Evolutionary conservation across 1,140 invertebrate species (phyloP), one percentile per base, ranked within the genome.

Genomic region (Acromyrmex charruanus): DNA sequence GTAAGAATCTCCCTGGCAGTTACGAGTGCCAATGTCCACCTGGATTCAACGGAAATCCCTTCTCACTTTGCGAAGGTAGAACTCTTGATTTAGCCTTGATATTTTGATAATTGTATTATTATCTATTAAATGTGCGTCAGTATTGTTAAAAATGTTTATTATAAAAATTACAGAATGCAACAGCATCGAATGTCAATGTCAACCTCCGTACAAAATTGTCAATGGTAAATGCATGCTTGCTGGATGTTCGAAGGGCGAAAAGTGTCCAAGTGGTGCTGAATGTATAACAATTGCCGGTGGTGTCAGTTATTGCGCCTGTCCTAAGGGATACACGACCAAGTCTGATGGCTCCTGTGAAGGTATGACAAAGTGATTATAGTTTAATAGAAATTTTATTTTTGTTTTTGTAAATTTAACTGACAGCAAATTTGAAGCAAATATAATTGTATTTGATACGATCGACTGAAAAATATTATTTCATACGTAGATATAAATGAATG

Each of bases 1-100:
- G 98, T 93, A 98, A 98, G 95, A 99, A 99, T 95, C 94, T 99
- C 59, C 98, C 98, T 0, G 98, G 98, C n/a, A 98, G 98, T 92
- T 99, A 99, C 93, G 98, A 98, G 94, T 99, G 98, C 92, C 97
- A 98, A 91, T 99, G 98, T 93, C 98, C 98, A 0, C 95, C 97
- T 51, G 98, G 98, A 10, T 98, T 97, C 92, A 97, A 97, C 91
- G 98, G 98, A n/a, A 98, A 98, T 95, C 98, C 98, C 9, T 98
- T 98, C 92, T 96, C 97, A 18, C 95, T 97, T 86, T 99, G 98
- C 94, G 97, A 98, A 95, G 96, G 96, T 96, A 95, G 88, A 0
- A n/a, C 31, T 55, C 71, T 35, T n/a, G n/a, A 61, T 61, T 77
- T 25, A 59, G 0, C 25, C 9, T 31, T 44, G 12, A 66, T 65